Base-by-base conservation (phyloP, 2,888 invertebrate species). In the Cheilosia pagana region DNA sequence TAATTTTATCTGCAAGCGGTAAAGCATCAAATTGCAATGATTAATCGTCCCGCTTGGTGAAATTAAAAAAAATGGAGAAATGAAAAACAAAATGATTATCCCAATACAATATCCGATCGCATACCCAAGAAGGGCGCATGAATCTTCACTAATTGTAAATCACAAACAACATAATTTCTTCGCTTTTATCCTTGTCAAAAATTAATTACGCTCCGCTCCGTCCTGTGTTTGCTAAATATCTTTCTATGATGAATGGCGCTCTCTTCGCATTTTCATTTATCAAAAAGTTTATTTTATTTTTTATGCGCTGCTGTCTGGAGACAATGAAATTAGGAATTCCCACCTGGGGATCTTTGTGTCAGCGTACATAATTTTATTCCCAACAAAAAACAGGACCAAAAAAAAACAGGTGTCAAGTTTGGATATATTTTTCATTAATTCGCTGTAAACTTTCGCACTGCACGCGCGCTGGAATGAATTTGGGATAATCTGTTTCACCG, bases 131-230 rank as follows among this genome's bases (percentile, higher is more conserved):
- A 8, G 19, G 8, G 19, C 16, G 19, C 19, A 19, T 25, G 14
- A 50, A 14, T 23, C 23, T 6, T 14, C 23, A 14, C 14, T 50
- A 50, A 50, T 50, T 23, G 21, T 50, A 50, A 50, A 50, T 50
- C 50, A 50, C 25, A 50, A 50, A 23, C 23, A 23, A 23, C 12
- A 50, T 23, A 50, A 50, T 50, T 50, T 23, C 23, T 52, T 41
- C 50, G 59, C 60, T 60, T 43, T 52, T 52, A 76, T 76, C 59
- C 68, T 67, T 68, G 76, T 76, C 76, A 68, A 76, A 68, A 76
- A 76, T 76, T 76, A 76, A 76, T 76, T 67, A 67, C 52, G 43
- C 45, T 8, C 31, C 16, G 8, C 55, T 31, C 25, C n/a, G 35
- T 31, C 43, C 14, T 19, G 21, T 41, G 19, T 21, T 16, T 14